These are phyloP conservation scores for Sciaenops ocellatus DNA, from an alignment of 2,797 vertebrate genomes.

Conservation along the genomic window DNA sequence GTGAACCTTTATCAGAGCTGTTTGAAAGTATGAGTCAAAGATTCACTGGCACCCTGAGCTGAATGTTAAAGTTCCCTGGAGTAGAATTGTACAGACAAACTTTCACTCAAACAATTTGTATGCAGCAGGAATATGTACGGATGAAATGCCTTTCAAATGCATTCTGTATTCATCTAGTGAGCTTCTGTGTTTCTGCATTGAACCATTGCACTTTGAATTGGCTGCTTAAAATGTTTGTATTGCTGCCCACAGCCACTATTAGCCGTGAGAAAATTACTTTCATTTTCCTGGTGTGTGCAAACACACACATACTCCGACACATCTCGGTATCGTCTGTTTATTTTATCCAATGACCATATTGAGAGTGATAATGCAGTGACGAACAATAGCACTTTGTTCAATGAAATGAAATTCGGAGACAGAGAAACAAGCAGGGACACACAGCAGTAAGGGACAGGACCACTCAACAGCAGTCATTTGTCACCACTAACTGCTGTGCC, in stretches of 20 bases:
- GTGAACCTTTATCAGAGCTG: slow-evolving; percentile 30
- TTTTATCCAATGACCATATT: slow-evolving; percentile 63
- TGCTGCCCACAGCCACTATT: slow-evolving; percentile 63
- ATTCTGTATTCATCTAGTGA: slow-evolving; percentile 74
- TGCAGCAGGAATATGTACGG: slow-evolving; percentile 66
- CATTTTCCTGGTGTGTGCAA: slow-evolving; percentile 49
- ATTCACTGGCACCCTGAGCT: slow-evolving; percentile 62
- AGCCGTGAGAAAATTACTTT: slow-evolving; percentile 63
- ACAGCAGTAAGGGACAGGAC: slow-evolving; percentile 56
- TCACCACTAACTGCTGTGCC: slow-evolving; percentile 73
- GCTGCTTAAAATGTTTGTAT: slow-evolving; percentile 71
- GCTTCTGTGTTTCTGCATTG: slow-evolving; percentile 68
- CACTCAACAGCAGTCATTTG: slow-evolving; percentile 75
- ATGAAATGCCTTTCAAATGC: slow-evolving; percentile 74
- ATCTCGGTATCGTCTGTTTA: slow-evolving; percentile 71
- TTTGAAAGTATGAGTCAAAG: slow-evolving; percentile 57
- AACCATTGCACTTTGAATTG: slow-evolving; percentile 65
- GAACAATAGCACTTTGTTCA: slow-evolving; percentile 77
- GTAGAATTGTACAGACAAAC: slow-evolving; percentile 59
- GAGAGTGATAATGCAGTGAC: slow-evolving; percentile 58
- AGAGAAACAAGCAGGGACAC: slow-evolving; percentile 53
- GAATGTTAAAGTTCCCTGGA: slow-evolving; percentile 67
- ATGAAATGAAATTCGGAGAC: slow-evolving; percentile 73
- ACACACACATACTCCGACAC: slow-evolving; percentile 15
- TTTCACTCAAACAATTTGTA: slow-evolving; percentile 69